Conservation (phyloP, 2,797 vertebrate genomes). For the Antrozous pallidus region DNA sequence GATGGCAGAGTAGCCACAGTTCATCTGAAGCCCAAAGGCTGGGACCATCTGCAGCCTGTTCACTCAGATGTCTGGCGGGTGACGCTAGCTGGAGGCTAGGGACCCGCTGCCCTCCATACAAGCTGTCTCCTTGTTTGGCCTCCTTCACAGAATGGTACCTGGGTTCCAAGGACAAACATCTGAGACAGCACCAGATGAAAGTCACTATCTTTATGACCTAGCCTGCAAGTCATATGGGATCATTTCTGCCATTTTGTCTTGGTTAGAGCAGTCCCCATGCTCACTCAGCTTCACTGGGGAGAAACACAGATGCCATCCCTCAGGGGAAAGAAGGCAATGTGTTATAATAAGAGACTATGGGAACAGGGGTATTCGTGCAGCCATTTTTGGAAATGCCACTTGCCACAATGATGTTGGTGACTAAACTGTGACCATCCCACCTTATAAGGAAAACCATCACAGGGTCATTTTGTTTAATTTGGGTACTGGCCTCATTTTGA, state of each 20-base stretch:
- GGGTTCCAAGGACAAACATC: not conserved
- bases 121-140: not conserved
- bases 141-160: not conserved
- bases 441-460: not conserved
- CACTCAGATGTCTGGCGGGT: not conserved
- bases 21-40: not conserved
- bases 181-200: not conserved
- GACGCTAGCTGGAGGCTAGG: not conserved
- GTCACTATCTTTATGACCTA: not conserved
- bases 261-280: not conserved
- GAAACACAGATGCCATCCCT: not conserved
- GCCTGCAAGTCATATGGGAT: not conserved
- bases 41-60: not conserved
- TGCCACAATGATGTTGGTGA: not conserved
- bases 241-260: not conserved
- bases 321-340: not conserved
- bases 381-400: not conserved
- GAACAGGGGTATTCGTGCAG: fast-evolving
- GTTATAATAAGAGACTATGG: not conserved
- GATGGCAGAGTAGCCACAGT: fast-evolving
- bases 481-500: not conserved
- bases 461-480: not conserved
- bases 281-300: not conserved
- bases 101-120: not conserved
- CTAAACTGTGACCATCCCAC: not conserved